Conservation (phyloP, 37 sponge, comb jelly and placozoan species). For the Halichondria panicea region DNA sequence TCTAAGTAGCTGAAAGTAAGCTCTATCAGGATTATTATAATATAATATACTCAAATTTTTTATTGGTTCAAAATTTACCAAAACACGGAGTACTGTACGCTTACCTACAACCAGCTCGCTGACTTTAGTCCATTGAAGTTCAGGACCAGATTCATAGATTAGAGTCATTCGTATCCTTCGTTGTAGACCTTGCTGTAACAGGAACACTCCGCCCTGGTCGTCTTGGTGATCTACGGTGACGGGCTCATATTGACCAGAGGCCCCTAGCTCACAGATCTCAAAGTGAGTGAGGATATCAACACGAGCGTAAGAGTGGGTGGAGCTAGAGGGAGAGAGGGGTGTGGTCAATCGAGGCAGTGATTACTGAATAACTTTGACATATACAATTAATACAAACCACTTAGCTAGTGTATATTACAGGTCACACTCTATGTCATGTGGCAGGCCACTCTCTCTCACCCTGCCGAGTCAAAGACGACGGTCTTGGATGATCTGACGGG, state of each 20-base stretch:
- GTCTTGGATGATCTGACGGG: constrained; percentile 49
- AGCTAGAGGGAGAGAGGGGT: constrained; percentile 12
- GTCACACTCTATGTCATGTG: not conserved
- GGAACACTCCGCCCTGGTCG: constrained; percentile 41
- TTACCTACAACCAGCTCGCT: constrained; percentile 73
- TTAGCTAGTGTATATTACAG: not conserved
- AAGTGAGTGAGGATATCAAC: constrained; percentile 76
- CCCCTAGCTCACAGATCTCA: constrained; percentile 91
- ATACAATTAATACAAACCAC: not conserved
- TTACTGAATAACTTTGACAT: not conserved
- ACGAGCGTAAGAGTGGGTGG: constrained; percentile 64
- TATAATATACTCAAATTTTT: not conserved
- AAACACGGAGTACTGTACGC: not conserved
- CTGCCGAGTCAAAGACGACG: constrained; percentile 41
- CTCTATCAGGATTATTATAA: not conserved
- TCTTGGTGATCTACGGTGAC: constrained; percentile 68
- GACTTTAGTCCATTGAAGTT: constrained; percentile 73
- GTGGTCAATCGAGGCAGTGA: not conserved
- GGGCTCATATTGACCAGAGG: constrained; percentile 81
- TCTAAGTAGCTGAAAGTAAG: not conserved
- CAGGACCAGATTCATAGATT: constrained; percentile 72
- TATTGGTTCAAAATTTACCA: not conserved
- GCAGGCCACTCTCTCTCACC: constrained; percentile 8
- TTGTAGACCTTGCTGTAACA: constrained; percentile 90
- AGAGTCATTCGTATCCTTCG: constrained; percentile 80